Conservation (phyloP, 2,797 vertebrate genomes). For the Rhinella marina region DNA sequence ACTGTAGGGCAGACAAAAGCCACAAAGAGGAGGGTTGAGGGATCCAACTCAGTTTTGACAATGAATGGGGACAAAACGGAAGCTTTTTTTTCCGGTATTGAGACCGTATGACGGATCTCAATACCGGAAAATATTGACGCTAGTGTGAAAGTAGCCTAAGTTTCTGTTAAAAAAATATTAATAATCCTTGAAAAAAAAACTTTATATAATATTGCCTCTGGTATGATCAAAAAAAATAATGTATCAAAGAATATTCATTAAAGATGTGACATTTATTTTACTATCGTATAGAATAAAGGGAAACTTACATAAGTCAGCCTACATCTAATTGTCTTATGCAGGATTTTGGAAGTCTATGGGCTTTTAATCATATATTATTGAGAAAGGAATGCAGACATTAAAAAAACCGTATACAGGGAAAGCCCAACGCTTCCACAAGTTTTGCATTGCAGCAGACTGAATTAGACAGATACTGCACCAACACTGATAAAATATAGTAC, state of each 20-base stretch:
- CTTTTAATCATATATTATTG: not conserved
- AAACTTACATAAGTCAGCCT: not conserved
- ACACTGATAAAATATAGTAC: not conserved
- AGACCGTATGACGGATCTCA: too few species aligned
- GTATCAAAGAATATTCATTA: not conserved
- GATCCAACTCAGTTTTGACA: too few species aligned
- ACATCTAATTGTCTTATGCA: not conserved
- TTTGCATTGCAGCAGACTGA: slow-evolving; percentile 17
- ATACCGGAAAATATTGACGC: too few species aligned
- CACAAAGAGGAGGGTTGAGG: too few species aligned
- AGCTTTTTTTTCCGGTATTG: too few species aligned
- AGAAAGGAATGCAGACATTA: not conserved
- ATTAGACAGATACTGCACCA: slow-evolving; percentile 17
- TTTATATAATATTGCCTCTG: too few species aligned
- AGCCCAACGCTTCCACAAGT: not conserved
- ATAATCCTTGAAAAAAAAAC: too few species aligned
- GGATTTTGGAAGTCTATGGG: not conserved
- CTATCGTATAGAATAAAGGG: not conserved
- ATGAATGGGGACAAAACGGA: too few species aligned
- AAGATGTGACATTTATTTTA: not conserved
- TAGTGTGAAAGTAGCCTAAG: too few species aligned
- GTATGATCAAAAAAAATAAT: not conserved
- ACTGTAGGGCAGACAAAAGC: too few species aligned
- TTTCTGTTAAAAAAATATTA: too few species aligned
- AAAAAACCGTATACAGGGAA: not conserved